Conservation (phyloP, 2,113 vertebrate species). For the Dissostichus mawsoni region DNA sequence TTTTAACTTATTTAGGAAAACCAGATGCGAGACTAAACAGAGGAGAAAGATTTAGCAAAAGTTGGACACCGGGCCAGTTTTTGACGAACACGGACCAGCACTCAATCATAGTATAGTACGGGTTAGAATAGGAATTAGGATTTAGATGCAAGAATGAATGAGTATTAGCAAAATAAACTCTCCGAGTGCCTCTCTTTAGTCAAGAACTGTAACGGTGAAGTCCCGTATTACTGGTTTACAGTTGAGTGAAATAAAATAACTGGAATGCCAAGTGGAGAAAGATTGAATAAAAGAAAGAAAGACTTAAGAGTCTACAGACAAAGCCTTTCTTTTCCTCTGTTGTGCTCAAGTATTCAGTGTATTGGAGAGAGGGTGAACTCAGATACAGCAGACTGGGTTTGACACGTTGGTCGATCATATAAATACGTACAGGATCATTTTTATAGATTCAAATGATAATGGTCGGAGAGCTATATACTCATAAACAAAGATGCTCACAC, state of each 20-base stretch:
- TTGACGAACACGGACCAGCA: neutral
- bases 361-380: slow-evolving; percentile 10
- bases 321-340: slow-evolving; percentile 27
- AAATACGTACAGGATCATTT: neutral
- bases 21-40: slow-evolving; percentile 22
- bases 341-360: slow-evolving; percentile 21
- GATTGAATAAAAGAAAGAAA: slow-evolving; percentile 36
- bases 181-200: slow-evolving; percentile 17
- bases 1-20: slow-evolving; percentile 10
- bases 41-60: slow-evolving; percentile 1
- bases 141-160: slow-evolving; percentile 29
- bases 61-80: neutral
- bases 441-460: neutral
- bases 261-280: slow-evolving; percentile 44
- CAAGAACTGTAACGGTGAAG: slow-evolving; percentile 22
- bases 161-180: slow-evolving; percentile 18
- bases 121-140: slow-evolving; percentile 12
- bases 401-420: neutral
- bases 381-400: slow-evolving; percentile 8
- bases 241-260: slow-evolving; percentile 39
- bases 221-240: slow-evolving; percentile 36
- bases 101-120: neutral
- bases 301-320: slow-evolving; percentile 35
- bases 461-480: neutral
- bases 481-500: neutral